Conservation (phyloP, 2,888 invertebrate species). For the Lingula anatina region DNA sequence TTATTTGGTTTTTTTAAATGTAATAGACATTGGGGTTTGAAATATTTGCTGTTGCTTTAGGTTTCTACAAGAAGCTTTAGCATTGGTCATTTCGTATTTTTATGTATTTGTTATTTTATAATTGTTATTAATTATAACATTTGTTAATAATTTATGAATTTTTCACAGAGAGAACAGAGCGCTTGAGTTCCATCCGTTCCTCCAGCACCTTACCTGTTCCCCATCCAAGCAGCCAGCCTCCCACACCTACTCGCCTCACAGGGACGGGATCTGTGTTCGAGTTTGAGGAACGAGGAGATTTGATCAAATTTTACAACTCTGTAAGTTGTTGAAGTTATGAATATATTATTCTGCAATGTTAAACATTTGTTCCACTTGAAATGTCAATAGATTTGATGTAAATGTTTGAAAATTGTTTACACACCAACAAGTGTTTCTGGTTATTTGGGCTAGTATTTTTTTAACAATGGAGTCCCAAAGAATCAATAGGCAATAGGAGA, state of each 20-base stretch:
- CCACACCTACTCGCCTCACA: conserved; percentile 59
- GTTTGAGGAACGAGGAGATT: conserved; percentile 68
- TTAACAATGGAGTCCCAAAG: too few species aligned
- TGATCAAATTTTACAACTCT: conserved; percentile 88
- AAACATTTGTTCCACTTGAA: neutral
- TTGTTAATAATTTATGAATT: too few species aligned
- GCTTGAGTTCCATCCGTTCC: conserved; percentile 48
- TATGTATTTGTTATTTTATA: too few species aligned
- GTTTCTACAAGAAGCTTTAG: too few species aligned
- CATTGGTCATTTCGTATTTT: too few species aligned
- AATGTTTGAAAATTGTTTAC: too few species aligned
- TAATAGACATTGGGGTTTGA: too few species aligned
- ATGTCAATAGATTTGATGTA: neutral
- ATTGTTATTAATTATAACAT: too few species aligned
- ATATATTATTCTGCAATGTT: conserved; percentile 15
- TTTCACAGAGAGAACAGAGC: conserved; percentile 24
- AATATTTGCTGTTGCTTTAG: too few species aligned
- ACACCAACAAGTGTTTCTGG: neutral
- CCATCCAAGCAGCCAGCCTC: conserved; percentile 55
- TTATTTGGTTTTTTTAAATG: too few species aligned
- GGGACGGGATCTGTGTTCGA: conserved; percentile 56
- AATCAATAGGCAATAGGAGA: too few species aligned
- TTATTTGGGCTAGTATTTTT: neutral
- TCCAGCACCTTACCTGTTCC: conserved; percentile 55
- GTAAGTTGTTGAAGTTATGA: conserved; percentile 21